phyloP scores from a whole-genome alignment of 2,113 vertebrate species.

The Paradisaea rubra region DNA sequence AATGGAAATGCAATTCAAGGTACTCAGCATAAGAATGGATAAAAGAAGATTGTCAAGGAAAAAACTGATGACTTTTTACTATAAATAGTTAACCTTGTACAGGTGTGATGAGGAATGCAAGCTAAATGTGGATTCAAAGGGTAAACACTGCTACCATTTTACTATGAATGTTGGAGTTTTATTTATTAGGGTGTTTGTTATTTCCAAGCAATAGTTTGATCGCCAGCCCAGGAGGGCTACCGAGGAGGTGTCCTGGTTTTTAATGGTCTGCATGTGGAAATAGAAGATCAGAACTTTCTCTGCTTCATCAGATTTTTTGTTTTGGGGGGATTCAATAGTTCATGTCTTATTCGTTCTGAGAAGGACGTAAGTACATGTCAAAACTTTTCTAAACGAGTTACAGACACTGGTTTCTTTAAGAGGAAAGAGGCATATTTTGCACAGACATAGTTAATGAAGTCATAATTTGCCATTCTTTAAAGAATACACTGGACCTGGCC shows the following conservation, averaged over 20 bases:
- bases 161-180: slow-evolving; percentile 23
- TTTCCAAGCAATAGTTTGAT: slow-evolving; percentile 73
- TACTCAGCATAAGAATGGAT: background rate
- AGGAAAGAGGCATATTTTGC: slow-evolving; percentile 78
- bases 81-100: background rate
- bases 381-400: slow-evolving; percentile 63
- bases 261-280: background rate
- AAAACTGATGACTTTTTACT: background rate
- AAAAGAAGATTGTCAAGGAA: slow-evolving; percentile 9
- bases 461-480: slow-evolving; percentile 67
- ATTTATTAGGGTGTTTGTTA: slow-evolving; percentile 45
- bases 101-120: background rate
- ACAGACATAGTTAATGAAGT: slow-evolving; percentile 71
- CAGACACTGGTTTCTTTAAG: slow-evolving; percentile 79
- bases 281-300: slow-evolving; percentile 22
- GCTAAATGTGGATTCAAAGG: background rate
- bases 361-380: slow-evolving; percentile 27
- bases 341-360: slow-evolving; percentile 9
- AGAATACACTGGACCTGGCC: slow-evolving; percentile 78
- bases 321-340: slow-evolving; percentile 30
- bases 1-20: slow-evolving; percentile 1
- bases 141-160: slow-evolving; percentile 32
- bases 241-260: slow-evolving; percentile 11
- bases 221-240: slow-evolving; percentile 30
- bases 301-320: slow-evolving; percentile 34